Evolutionary conservation across 2,888 invertebrate genomes (phyloP), one percentile per base, ranked within the genome.

Genomic region (Proisotoma minuta): DNA sequence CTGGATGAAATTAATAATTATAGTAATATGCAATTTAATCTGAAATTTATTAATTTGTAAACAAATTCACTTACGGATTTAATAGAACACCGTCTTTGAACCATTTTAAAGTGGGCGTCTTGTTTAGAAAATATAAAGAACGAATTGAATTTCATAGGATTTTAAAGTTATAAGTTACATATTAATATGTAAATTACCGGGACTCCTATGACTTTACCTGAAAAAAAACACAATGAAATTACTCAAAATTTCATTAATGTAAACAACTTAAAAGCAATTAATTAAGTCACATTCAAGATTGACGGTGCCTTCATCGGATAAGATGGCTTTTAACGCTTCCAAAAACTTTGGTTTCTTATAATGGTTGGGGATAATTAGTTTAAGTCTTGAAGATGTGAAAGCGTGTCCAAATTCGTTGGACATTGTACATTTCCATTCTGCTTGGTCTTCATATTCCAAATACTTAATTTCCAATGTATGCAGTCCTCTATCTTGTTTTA

Each of bases 201-300:
- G 5, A 71, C 71, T 1, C 71, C 71, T 50, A 71, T 71, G 23
- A 71, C 71, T 80, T 93, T 93, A 77, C n/a, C n/a, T n/a, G n/a
- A n/a, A n/a, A n/a, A n/a, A n/a, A n/a, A n/a, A n/a, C n/a, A n/a
- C n/a, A n/a, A n/a, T n/a, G n/a, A n/a, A n/a, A n/a, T n/a, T n/a
- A n/a, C n/a, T n/a, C n/a, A n/a, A n/a, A n/a, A n/a, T n/a, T n/a
- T n/a, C n/a, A n/a, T n/a, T n/a, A n/a, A n/a, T n/a, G n/a, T n/a
- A n/a, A n/a, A n/a, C n/a, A n/a, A n/a, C n/a, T n/a, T n/a, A n/a
- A n/a, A n/a, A n/a, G n/a, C n/a, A n/a, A n/a, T n/a, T n/a, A n/a
- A n/a, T n/a, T n/a, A n/a, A n/a, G n/a, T n/a, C n/a, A n/a, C 93
- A 93, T 77, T 93, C 93, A 63, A 93, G 82, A 78, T 92, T 92